Percentiles rank a stretch among this genome's conserved stretches.
Conservation (phyloP, 2,113 vertebrate species). For the Hyaena hyaena region DNA sequence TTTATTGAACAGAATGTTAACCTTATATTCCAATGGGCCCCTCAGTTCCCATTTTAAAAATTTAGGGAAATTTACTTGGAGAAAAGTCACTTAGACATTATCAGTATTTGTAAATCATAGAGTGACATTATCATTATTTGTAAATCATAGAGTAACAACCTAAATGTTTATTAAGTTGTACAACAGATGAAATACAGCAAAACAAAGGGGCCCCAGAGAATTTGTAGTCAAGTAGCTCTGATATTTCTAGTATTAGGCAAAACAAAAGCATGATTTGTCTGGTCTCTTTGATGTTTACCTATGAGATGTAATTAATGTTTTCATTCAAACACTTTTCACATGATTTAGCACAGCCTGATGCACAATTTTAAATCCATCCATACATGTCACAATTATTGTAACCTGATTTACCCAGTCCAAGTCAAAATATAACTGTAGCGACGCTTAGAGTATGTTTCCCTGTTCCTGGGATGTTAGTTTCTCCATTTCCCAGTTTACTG, state of each 20-base stretch:
- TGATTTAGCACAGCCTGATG: constrained; percentile 76
- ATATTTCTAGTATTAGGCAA: constrained; percentile 69
- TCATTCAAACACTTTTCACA: constrained; percentile 77
- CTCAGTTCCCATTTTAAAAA: constrained; percentile 14
- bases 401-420: constrained; percentile 59
- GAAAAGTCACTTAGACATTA: neutral
- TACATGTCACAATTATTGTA: constrained; percentile 71
- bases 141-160: constrained; percentile 17
- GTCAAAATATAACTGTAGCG: neutral
- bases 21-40: neutral
- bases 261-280: constrained; percentile 65
- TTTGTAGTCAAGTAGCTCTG: constrained; percentile 54
- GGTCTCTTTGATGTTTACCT: constrained; percentile 75
- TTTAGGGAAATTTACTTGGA: neutral
- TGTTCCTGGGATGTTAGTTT: constrained; percentile 41
- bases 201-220: constrained; percentile 20
- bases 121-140: constrained; percentile 54
- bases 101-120: constrained; percentile 53
- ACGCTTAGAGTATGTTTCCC: constrained; percentile 6
- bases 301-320: constrained; percentile 80
- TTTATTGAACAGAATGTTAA: neutral
- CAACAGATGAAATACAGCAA: constrained; percentile 60
- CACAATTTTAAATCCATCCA: constrained; percentile 63
- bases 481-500: constrained; percentile 26
- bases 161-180: constrained; percentile 50